Evolutionary conservation across 2,888 invertebrate species (phyloP).

Genomic region (Drosophila neutralis): DNA sequence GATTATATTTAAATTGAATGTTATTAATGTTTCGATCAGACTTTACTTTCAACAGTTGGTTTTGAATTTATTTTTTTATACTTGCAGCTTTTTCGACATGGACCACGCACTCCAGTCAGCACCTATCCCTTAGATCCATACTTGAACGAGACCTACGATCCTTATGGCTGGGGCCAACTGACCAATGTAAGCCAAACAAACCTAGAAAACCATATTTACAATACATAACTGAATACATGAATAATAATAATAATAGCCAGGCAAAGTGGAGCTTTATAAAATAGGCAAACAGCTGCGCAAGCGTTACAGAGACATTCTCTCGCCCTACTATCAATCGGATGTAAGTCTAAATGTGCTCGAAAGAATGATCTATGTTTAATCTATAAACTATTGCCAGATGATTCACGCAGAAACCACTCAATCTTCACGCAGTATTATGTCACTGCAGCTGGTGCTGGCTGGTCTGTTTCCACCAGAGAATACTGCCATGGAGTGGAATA

Average conservation of each 20-base stretch:
- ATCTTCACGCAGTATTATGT: constrained; percentile 90
- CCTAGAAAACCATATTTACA: no score
- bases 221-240: neutral
- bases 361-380: neutral
- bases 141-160: constrained; percentile 88
- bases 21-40: neutral
- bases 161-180: constrained; percentile 92
- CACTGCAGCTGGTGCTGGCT: constrained; percentile 88
- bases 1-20: neutral
- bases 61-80: neutral
- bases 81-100: constrained; percentile 90
- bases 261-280: constrained; percentile 87
- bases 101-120: constrained; percentile 90
- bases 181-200: constrained; percentile 87
- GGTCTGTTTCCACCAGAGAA: constrained; percentile 89
- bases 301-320: constrained; percentile 87
- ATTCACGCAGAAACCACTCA: constrained; percentile 89
- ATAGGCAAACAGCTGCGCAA: constrained; percentile 88
- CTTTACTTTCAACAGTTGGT: neutral
- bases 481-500: constrained; percentile 86
- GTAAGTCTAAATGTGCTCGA: constrained; percentile 59
- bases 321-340: constrained; percentile 86
- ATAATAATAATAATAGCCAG: constrained; percentile 85
- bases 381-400: constrained; percentile 69
- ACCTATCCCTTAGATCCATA: constrained; percentile 90